Conservation (phyloP, 2,113 vertebrate species). For the Oryzias melastigma region DNA sequence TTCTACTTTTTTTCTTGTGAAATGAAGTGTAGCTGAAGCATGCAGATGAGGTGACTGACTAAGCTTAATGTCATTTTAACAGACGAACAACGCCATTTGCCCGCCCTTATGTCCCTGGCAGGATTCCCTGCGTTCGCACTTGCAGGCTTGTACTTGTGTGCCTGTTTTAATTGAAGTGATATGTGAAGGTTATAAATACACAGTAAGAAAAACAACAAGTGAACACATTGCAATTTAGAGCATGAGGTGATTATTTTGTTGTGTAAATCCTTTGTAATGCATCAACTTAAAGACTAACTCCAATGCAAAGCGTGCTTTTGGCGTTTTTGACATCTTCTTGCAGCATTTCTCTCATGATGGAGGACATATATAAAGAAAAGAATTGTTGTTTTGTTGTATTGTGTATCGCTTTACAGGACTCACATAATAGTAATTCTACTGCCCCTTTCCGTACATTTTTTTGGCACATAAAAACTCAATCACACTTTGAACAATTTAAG, state of each 20-base stretch:
- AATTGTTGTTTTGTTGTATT: too few relatives aligned
- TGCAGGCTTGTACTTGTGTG: slow-evolving; percentile 21
- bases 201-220: slow-evolving; percentile 26
- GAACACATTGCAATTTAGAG: slow-evolving; percentile 30
- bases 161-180: slow-evolving; percentile 14
- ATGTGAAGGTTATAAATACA: slow-evolving; percentile 52
- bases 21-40: slow-evolving; percentile 15
- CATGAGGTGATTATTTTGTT: slow-evolving; percentile 34
- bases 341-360: too few relatives aligned
- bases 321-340: too few relatives aligned
- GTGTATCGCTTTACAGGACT: too few relatives aligned
- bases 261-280: slow-evolving; percentile 52
- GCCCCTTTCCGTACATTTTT: too few relatives aligned
- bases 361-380: too few relatives aligned
- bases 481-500: too few relatives aligned
- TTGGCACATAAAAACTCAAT: too few relatives aligned
- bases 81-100: slow-evolving; percentile 47
- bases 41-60: slow-evolving; percentile 40
- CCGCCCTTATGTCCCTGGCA: slow-evolving; percentile 32
- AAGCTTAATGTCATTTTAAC: slow-evolving; percentile 49
- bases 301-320: too few relatives aligned
- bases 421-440: too few relatives aligned
- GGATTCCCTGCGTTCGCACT: slow-evolving; percentile 33
- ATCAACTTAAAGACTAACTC: slow-evolving; percentile 5
- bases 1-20: neutral